These are phyloP conservation scores for Callimorpha dominula DNA, from an alignment of 2,888 invertebrate genomes.

Conservation along the genomic window DNA sequence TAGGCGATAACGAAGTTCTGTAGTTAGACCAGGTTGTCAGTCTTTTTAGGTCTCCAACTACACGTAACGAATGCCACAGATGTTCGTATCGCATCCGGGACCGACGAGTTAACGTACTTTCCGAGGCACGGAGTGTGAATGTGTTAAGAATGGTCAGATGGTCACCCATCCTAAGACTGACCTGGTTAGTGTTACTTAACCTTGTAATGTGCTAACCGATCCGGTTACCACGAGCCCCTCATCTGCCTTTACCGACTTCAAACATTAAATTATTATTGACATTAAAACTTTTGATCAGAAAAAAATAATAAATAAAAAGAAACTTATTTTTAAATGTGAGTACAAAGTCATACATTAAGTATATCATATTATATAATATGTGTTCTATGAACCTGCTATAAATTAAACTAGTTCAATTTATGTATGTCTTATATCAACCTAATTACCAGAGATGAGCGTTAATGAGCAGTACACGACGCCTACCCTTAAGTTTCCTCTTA, in stretches of 20 bases:
- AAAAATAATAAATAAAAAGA: background rate
- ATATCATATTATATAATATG: background rate
- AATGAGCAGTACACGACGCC: slow-evolving; percentile 26
- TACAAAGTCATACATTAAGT: background rate
- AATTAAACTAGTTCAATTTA: slow-evolving; percentile 12
- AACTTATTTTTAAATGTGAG: background rate
- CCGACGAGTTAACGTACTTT: too few relatives aligned
- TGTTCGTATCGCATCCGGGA: too few relatives aligned
- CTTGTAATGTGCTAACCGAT: too few relatives aligned
- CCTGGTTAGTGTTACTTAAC: too few relatives aligned
- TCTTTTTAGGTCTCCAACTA: too few relatives aligned
- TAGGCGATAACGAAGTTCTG: too few relatives aligned
- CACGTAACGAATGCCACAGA: too few relatives aligned
- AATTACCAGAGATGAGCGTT: slow-evolving; percentile 29
- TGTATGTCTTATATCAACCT: slow-evolving; percentile 23
- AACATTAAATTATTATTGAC: background rate
- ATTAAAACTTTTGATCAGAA: background rate
- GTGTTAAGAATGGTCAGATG: too few relatives aligned
- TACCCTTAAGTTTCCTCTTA: slow-evolving; percentile 29
- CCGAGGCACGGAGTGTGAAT: too few relatives aligned
- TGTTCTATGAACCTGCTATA: background rate
- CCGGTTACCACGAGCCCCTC: too few relatives aligned
- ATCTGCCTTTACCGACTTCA: background rate
- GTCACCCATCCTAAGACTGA: too few relatives aligned
- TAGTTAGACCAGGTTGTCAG: too few relatives aligned